Percentiles rank a stretch among this genome's conserved stretches.
phyloP scores from a whole-genome alignment of 2,113 vertebrate genomes.

The Charina bottae region DNA sequence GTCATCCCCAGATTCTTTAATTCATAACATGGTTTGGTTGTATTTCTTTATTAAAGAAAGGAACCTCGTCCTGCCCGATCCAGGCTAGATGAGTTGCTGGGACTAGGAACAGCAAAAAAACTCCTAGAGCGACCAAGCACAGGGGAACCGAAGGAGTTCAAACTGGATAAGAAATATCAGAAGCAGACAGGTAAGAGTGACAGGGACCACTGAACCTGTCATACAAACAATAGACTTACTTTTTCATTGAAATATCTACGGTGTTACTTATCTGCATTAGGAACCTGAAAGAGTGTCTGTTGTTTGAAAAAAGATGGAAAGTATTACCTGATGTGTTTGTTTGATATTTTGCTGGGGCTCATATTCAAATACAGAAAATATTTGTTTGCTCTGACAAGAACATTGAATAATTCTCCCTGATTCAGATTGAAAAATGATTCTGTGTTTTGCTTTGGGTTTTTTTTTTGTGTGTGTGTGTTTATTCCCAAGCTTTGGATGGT shows the following conservation, averaged over 20 bases:
- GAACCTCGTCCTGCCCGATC: conserved; percentile 75
- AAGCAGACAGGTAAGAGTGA: conserved; percentile 62
- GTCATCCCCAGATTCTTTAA: not conserved
- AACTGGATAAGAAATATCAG: conserved; percentile 65
- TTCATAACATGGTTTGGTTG: not conserved
- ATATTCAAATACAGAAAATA: not conserved
- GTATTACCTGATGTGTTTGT: not conserved
- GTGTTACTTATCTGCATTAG: not conserved
- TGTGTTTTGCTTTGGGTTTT: not conserved
- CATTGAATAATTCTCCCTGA: not conserved
- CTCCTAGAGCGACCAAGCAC: conserved; percentile 70
- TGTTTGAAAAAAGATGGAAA: not conserved
- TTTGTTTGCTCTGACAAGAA: not conserved
- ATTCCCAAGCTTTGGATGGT: not conserved
- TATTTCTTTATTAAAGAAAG: conserved; percentile 58
- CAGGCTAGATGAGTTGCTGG: conserved; percentile 85
- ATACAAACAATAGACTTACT: not conserved
- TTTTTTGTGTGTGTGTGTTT: not conserved
- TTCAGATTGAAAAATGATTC: not conserved
- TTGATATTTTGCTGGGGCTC: not conserved
- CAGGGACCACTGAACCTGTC: not conserved
- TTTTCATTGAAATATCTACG: not conserved
- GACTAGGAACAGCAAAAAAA: conserved; percentile 70
- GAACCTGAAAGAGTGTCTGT: too few species aligned
- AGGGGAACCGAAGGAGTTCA: conserved; percentile 72